A percentile compares a stretch with the other conserved stretches of the same genome.
Conservation (phyloP, 2,797 vertebrate genomes). For the Xiphophorus birchmanni region DNA sequence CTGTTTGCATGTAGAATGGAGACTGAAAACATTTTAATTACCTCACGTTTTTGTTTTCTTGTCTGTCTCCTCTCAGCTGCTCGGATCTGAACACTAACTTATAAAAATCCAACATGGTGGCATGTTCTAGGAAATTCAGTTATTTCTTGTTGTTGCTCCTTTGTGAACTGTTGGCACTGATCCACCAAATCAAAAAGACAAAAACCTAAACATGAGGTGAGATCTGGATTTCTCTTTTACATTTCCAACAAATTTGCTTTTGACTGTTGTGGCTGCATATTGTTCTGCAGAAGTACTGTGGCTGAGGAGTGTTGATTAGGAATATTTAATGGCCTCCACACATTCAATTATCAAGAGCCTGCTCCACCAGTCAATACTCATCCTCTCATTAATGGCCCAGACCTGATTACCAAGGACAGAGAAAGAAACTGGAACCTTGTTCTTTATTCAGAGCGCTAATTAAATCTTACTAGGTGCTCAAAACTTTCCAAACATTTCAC, state of each 20-base stretch:
- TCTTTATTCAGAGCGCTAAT: slow-evolving; percentile 80
- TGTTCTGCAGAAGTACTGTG: slow-evolving; percentile 56
- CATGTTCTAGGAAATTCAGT: slow-evolving; percentile 44
- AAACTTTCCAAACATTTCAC: slow-evolving; percentile 55
- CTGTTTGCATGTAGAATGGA: slow-evolving; percentile 53
- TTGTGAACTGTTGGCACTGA: slow-evolving; percentile 42
- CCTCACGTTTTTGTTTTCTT: slow-evolving; percentile 36
- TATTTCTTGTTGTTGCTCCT: slow-evolving; percentile 60
- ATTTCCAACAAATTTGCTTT: slow-evolving; percentile 25
- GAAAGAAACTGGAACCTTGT: slow-evolving; percentile 73
- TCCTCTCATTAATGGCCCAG: slow-evolving; percentile 82
- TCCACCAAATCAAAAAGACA: slow-evolving; percentile 22
- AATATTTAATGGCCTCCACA: slow-evolving; percentile 83
- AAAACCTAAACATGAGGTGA: slow-evolving; percentile 14
- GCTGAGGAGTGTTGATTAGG: slow-evolving; percentile 82
- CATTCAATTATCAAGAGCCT: slow-evolving; percentile 82
- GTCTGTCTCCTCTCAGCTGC: slow-evolving; percentile 37
- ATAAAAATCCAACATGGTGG: slow-evolving; percentile 47
- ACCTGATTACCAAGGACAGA: slow-evolving; percentile 80
- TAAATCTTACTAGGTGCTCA: slow-evolving; percentile 75
- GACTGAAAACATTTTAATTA: slow-evolving; percentile 58
- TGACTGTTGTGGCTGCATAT: slow-evolving; percentile 43
- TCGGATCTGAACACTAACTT: slow-evolving; percentile 49
- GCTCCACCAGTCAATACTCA: slow-evolving; percentile 79
- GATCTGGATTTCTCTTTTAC: slow-evolving; percentile 22